phyloP scores from a whole-genome alignment of 2,888 invertebrate genomes.

The Ptychoptera contaminata region DNA sequence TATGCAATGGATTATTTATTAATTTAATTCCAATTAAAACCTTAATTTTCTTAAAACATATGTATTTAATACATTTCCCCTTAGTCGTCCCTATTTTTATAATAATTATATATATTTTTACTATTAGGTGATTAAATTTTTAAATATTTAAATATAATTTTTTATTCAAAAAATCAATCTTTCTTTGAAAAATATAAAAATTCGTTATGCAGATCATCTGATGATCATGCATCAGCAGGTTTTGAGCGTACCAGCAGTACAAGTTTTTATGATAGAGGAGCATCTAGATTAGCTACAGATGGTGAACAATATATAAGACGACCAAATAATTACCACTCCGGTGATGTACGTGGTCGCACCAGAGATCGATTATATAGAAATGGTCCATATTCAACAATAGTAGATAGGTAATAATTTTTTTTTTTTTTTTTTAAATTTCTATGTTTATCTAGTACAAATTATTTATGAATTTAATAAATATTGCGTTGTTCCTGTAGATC shows the following conservation, averaged over 20 bases:
- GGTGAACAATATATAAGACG: constrained; percentile 22
- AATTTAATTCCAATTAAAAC: too few species aligned
- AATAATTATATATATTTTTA: too few species aligned
- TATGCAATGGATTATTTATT: too few species aligned
- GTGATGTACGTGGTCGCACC: constrained; percentile 26
- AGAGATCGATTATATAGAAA: constrained; percentile 32
- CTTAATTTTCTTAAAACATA: too few species aligned
- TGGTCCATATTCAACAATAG: constrained; percentile 28
- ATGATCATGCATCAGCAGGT: constrained; percentile 31
- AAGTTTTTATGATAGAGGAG: constrained; percentile 30
- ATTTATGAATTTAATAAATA: not conserved
- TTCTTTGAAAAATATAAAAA: too few species aligned
- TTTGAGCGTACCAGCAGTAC: constrained; percentile 24
- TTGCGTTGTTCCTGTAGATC: not conserved
- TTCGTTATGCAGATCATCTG: constrained; percentile 25
- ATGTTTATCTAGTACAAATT: not conserved
- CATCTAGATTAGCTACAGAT: constrained; percentile 21
- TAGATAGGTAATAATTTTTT: constrained; percentile 21
- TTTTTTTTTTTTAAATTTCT: constrained; percentile 1
- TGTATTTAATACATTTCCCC: too few species aligned
- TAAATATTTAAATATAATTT: too few species aligned
- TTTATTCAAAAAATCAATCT: too few species aligned
- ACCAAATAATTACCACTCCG: constrained; percentile 20
- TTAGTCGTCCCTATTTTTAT: too few species aligned
- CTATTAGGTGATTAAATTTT: too few species aligned